phyloP scores from a whole-genome alignment of 2,113 vertebrate species.

The Poecile atricapillus region DNA sequence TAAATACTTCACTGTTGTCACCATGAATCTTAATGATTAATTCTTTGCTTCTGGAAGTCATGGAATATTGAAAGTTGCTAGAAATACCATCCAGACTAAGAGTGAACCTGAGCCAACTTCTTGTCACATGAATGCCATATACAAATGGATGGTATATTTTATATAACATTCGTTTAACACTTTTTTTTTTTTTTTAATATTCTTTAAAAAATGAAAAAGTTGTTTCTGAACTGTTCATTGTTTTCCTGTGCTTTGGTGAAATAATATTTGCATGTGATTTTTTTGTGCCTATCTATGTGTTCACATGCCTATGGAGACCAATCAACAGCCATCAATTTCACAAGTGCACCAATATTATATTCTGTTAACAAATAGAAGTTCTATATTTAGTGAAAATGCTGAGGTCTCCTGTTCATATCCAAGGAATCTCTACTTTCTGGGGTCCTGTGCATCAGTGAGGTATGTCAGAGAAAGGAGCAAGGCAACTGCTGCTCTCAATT shows the following conservation, averaged over 20 bases:
- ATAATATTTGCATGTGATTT: not conserved
- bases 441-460: not conserved
- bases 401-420: not conserved
- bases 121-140: not conserved
- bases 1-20: not conserved
- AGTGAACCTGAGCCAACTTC: not conserved
- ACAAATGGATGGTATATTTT: not conserved
- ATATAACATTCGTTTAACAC: not conserved
- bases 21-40: constrained; percentile 24
- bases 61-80: constrained; percentile 21
- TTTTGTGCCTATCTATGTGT: not conserved
- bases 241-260: not conserved
- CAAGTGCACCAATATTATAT: not conserved
- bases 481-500: not conserved
- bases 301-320: not conserved
- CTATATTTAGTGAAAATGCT: not conserved
- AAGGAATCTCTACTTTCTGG: not conserved
- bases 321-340: not conserved
- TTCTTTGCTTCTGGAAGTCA: constrained; percentile 22
- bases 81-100: not conserved
- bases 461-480: not conserved
- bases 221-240: not conserved
- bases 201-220: not conserved
- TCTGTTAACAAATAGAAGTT: not conserved
- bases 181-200: not conserved